Evolutionary conservation across 2,113 vertebrate species (phyloP).

Genomic region (Misgurnus anguillicaudatus): DNA sequence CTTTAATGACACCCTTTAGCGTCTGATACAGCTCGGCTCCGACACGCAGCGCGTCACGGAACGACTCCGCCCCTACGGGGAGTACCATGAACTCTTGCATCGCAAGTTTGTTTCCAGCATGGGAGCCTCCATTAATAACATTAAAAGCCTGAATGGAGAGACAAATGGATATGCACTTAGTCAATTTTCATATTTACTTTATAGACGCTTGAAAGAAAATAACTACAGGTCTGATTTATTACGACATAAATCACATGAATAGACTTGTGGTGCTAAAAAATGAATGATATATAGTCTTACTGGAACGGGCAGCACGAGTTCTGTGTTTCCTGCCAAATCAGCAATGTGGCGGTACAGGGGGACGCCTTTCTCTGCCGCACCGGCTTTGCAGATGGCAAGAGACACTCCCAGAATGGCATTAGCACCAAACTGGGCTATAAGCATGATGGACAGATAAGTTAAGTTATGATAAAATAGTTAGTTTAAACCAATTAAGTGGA

Average conservation of each 20-base stretch:
- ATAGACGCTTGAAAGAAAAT: background rate
- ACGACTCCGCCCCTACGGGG: constrained; percentile 91
- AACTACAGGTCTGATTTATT: background rate
- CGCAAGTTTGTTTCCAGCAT: constrained; percentile 92
- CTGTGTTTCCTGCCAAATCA: constrained; percentile 92
- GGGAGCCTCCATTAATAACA: constrained; percentile 93
- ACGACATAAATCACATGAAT: constrained; percentile 9
- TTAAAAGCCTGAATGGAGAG: constrained; percentile 83
- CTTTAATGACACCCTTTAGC: constrained; percentile 91
- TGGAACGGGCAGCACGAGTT: constrained; percentile 93
- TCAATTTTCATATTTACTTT: background rate
- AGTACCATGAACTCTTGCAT: constrained; percentile 99
- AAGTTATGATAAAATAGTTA: background rate
- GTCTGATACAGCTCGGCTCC: constrained; percentile 96
- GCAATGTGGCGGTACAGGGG: constrained; percentile 94
- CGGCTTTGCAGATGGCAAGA: constrained; percentile 90
- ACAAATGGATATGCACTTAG: background rate
- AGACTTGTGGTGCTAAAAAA: background rate
- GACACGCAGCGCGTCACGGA: constrained; percentile 90
- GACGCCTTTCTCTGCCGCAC: constrained; percentile 86
- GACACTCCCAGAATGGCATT: constrained; percentile 94
- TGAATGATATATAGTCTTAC: constrained; percentile 71
- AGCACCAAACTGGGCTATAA: constrained; percentile 88
- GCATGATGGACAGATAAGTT: constrained; percentile 30
- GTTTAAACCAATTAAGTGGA: too few species aligned